phyloP scores from a whole-genome alignment of 2,113 vertebrate genomes.

The Tricholaema leucomelas region DNA sequence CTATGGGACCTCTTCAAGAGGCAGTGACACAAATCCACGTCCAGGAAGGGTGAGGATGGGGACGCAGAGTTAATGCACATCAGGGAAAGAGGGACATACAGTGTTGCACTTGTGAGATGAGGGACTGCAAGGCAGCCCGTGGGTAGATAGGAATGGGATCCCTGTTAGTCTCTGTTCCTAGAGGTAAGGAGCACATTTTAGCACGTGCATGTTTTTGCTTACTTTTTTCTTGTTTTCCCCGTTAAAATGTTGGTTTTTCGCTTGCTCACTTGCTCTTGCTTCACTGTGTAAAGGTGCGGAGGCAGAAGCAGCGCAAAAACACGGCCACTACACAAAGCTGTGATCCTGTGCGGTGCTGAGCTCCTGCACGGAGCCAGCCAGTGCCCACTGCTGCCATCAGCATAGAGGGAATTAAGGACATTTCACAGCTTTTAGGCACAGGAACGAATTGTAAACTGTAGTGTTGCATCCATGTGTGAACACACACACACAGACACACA shows the following conservation, averaged over 20 bases:
- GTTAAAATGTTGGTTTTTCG: neutral
- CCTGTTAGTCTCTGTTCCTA: accelerated
- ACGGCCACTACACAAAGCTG: neutral
- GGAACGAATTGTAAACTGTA: slow-evolving; percentile 30
- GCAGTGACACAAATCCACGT: accelerated
- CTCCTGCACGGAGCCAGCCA: neutral
- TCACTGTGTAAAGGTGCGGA: accelerated
- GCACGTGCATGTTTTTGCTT: accelerated
- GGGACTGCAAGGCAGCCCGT: neutral
- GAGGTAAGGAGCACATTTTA: neutral
- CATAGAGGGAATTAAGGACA: neutral
- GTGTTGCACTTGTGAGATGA: accelerated
- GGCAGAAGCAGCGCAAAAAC: neutral
- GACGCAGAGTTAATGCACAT: neutral
- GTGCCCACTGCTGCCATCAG: neutral
- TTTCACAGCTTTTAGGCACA: slow-evolving; percentile 39
- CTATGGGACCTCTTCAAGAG: neutral
- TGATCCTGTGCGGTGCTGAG: neutral
- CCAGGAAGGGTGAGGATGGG: neutral
- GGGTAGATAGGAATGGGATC: neutral
- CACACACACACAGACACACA: neutral
- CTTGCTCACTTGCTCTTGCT: neutral
- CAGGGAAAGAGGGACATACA: neutral
- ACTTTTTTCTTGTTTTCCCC: too few species aligned
- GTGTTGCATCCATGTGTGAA: slow-evolving; percentile 36